phyloP scores from a whole-genome alignment of 2,888 invertebrate species.

The Morpho helenor region DNA sequence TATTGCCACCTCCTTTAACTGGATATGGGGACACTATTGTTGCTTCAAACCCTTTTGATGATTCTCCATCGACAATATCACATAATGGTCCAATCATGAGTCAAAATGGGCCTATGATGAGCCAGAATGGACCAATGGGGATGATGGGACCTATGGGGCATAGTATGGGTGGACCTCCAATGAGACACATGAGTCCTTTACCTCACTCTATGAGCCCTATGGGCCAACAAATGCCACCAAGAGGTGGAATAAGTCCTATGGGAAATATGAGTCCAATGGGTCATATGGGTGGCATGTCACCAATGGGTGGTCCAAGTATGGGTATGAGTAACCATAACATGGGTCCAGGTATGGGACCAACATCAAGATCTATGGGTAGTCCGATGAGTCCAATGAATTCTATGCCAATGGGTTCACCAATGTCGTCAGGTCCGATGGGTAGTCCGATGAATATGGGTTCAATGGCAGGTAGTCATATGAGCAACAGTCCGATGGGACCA shows the following conservation, averaged over 20 bases:
- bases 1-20: conserved; percentile 91
- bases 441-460: conserved; percentile 86
- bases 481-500: conserved; percentile 86
- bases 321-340: conserved; percentile 81
- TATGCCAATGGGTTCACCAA: conserved; percentile 84
- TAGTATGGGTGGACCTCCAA: conserved; percentile 81
- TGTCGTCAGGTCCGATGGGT: conserved; percentile 85
- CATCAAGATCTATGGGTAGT: conserved; percentile 82
- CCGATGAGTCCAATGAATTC: conserved; percentile 88
- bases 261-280: conserved; percentile 86
- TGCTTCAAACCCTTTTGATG: conserved; percentile 97
- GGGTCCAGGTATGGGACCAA: conserved; percentile 79
- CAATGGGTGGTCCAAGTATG: conserved; percentile 86
- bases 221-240: conserved; percentile 81
- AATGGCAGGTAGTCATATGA: conserved; percentile 81
- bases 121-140: conserved; percentile 84
- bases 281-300: conserved; percentile 83
- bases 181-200: conserved; percentile 82
- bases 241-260: conserved; percentile 83
- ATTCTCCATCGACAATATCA: conserved; percentile 85
- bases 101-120: conserved; percentile 83
- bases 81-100: conserved; percentile 81
- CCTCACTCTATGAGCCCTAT: conserved; percentile 81
- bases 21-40: conserved; percentile 96
- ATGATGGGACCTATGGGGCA: conserved; percentile 80